Conservation (phyloP, 1,140 invertebrate species). For the Drosophila asahinai region DNA sequence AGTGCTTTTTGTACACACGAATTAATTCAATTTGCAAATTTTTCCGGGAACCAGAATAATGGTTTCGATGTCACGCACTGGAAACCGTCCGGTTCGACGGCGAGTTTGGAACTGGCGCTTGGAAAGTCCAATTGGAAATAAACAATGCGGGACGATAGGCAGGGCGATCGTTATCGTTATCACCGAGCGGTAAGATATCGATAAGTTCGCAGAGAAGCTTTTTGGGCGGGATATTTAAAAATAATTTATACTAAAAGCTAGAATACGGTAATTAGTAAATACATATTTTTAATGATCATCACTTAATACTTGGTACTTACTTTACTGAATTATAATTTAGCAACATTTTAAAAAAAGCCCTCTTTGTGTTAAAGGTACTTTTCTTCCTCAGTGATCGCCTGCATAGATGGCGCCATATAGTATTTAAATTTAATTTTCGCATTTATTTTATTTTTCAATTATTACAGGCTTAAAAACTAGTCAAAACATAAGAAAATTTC, state of each 20-base stretch:
- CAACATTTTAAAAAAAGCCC: no score
- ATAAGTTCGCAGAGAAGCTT: neutral
- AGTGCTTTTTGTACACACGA: neutral
- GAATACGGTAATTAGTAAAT: no score
- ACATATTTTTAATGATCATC: no score
- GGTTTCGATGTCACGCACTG: conserved; percentile 41
- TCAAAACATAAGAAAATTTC: conserved; percentile 52
- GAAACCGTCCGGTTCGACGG: conserved; percentile 42
- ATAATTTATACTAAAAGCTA: no score
- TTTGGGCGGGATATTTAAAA: conserved; percentile 4
- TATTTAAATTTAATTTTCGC: neutral
- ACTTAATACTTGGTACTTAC: no score
- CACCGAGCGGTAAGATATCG: neutral
- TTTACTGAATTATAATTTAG: no score
- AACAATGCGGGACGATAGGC: conserved; percentile 41
- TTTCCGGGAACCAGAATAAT: conserved; percentile 9
- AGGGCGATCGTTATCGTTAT: neutral
- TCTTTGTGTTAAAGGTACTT: neutral
- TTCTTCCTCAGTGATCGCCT: neutral
- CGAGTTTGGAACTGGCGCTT: conserved; percentile 67
- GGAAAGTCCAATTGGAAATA: conserved; percentile 64
- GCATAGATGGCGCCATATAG: neutral
- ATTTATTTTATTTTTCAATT: conserved; percentile 50
- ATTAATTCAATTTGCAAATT: conserved; percentile 22
- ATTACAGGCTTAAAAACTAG: conserved; percentile 65